These are phyloP conservation scores for Chamaea fasciata DNA, from an alignment of 2,113 vertebrate species.

Conservation along the genomic window DNA sequence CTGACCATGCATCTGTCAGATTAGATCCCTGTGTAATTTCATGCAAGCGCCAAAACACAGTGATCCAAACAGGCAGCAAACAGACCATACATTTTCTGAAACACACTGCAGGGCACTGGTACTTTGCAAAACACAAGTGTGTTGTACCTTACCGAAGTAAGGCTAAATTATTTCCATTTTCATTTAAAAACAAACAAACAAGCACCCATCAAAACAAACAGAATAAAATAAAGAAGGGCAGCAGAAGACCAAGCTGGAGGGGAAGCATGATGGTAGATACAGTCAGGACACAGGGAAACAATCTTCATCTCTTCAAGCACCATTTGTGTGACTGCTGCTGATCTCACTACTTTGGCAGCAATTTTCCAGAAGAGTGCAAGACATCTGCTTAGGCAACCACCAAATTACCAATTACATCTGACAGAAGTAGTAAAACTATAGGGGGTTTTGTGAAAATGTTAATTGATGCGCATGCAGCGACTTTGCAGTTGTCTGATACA, in stretches of 20 bases:
- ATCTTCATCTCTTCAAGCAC: background rate
- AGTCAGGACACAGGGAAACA: background rate
- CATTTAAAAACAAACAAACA: background rate
- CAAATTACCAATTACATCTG: background rate
- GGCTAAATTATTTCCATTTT: background rate
- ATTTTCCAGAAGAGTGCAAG: background rate
- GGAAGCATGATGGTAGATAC: background rate
- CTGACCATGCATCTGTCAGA: background rate
- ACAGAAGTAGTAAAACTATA: fast-evolving
- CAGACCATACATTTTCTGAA: background rate
- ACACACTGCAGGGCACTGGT: background rate
- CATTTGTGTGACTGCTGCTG: background rate
- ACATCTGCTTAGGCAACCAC: background rate
- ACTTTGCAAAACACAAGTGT: background rate
- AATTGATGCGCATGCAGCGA: background rate
- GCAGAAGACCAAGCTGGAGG: background rate
- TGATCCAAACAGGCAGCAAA: background rate
- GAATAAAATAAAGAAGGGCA: background rate
- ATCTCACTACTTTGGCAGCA: background rate
- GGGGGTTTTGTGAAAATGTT: background rate
- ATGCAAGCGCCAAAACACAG: background rate
- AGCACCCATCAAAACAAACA: background rate
- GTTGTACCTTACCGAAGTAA: background rate
- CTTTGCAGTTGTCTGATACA: fast-evolving
- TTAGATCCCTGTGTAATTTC: background rate